Base-by-base conservation (phyloP, 2,888 invertebrate species). In the Actias luna region DNA sequence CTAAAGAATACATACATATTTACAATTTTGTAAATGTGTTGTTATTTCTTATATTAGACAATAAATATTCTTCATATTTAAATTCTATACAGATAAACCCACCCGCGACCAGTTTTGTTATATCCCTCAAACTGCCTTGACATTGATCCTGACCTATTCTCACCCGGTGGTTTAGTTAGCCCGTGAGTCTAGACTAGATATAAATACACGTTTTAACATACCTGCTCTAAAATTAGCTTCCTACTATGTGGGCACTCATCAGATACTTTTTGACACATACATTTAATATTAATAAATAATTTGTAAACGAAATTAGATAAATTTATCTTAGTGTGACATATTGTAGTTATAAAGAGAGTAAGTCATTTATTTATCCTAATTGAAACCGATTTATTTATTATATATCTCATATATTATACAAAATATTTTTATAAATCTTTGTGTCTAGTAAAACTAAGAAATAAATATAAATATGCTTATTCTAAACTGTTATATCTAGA, bases 111-210 rank as follows among this genome's bases (percentile, higher is more conserved):
- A 22, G 46, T 46, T 46, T 22, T 22, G 22, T 22, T 10, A 25
- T 46, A 22, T 46, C 46, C 22, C 46, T 46, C 22, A 46, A 22
- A 22, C 12, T 22, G 29, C 55, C 29, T 55, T 55, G 55, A 29
- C 55, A 55, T 55, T 55, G 55, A 29, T 29, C 27, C 29, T 29
- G 55, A 55, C 55, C 55, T 55, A 55, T 55, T 55, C 55, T 29
- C 29, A 55, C 55, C 27, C 29, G 29, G 5, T 52, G 52, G 27
- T 16, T 27, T 52, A 52, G 52, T 52, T 55, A 55, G n/a, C 29
- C 55, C 14, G 29, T 29, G 29, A 27, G 55, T 55, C 55, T 55
- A 55, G 55, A 55, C 55, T 55, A 29, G 29, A 29, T 55, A 55
- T 55, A 55, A 55, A 55, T 55, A 55, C 4, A 16, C 16, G n/a